Base-by-base conservation (phyloP, 1,140 invertebrate genomes). In the Yoshiicerus persimilis region DNA sequence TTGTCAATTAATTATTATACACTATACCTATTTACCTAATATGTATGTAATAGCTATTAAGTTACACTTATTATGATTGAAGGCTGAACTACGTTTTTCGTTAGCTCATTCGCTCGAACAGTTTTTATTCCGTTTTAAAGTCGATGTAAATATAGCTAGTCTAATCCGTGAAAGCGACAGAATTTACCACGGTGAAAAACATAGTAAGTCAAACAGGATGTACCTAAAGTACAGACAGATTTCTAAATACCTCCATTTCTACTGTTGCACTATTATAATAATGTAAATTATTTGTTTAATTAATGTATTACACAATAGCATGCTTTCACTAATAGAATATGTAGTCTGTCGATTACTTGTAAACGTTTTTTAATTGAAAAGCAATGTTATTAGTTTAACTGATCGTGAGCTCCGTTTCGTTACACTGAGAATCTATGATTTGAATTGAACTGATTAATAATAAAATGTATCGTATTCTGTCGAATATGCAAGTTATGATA, bases 61-160 rank as follows among this genome's bases (percentile, higher is more conserved):
- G 75, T 80, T 80, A 77, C 70, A 77, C 13, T 77, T 77, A 80
- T 80, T 80, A 80, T 38, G 75, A 80, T 80, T 80, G 75, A 80
- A 80, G 75, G 75, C 75, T 80, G 75, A 80, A 80, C 75, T 80
- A 80, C 34, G 75, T 80, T 80, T 77, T 38, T 80, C 75, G 75
- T 80, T 80, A 80, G 75, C 75, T 80, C 75, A 32, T 16, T 80
- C 75, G 75, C 75, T 80, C 75, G 75, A 80, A 70, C 66, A 34
- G 75, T 80, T 80, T 66, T 80, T 80, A 80, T 80, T 80, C 75
- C 75, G 75, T 80, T 80, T 70, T 80, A 80, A 80, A 80, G 75
- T 80, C 75, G 75, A 80, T n/a, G 34, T 80, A 70, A 80, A 32
- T 80, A 32, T 80, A 80, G n/a, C n/a, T n/a, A n/a, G 75, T 34